Evolutionary conservation across 2,888 invertebrate genomes (phyloP), one percentile per base, ranked within the genome.

Genomic region (Rhingia rostrata): DNA sequence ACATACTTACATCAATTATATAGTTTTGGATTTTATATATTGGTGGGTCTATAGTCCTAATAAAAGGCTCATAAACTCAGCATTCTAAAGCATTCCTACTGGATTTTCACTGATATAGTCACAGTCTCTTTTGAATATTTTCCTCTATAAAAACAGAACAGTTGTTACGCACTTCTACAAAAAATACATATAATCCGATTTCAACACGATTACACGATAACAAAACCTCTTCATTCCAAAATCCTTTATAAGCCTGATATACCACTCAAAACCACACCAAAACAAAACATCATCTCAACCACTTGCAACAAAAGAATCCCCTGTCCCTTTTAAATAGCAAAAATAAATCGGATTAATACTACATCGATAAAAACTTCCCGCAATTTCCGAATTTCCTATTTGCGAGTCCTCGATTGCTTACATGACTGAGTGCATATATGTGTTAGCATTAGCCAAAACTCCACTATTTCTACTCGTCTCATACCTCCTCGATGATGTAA

Each of bases 341-440:
- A 60, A 77, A 69, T 69, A 61, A 77, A 64, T 58, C 63, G 49
- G 64, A 72, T 37, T 45, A 54, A 9, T 12, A 33, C n/a, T 60
- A 12, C 32, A 53, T 45, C 45, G 14, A 33, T 5, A 14, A 49
- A 22, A 54, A 32, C 2, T 58, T 53, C 51, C 43, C 41, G 67
- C 37, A 75, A 60, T 75, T 67, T 74, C 33, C 32, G 14, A 14
- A 41, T 66, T 56, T 58, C 22, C 22, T 22, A 22, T 43, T 14
- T 6, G 22, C 58, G 30, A 64, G 10, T 35, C 22, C 30, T 14
- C 43, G n/a, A 51, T 58, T 45, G 77, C 47, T 45, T 64, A 60
- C 53, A 45, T 67, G 53, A 39, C 53, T 67, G 74, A 77, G 35
- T 51, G 30, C n/a, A 22, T 22, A 22, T 22, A 22, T 22, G 10